phyloP scores from a whole-genome alignment of 2,888 invertebrate species.

The Tetramorium bicarinatum region DNA sequence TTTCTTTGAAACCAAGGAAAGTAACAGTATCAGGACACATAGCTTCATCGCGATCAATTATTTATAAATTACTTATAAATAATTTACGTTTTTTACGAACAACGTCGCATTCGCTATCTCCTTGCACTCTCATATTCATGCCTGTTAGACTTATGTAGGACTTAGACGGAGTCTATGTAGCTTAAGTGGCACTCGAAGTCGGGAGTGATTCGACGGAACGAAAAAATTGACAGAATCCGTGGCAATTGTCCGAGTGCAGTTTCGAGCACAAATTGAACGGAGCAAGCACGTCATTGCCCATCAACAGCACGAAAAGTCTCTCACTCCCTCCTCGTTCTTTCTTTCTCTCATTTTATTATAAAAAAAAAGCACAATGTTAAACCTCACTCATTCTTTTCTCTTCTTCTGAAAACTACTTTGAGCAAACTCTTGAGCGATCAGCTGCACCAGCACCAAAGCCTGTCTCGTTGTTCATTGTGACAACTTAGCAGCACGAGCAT shows the following conservation, averaged over 20 bases:
- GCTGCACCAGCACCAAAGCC: constrained; percentile 58
- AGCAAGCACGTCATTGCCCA: constrained; percentile 49
- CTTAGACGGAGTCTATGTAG: constrained; percentile 78
- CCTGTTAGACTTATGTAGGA: constrained; percentile 78
- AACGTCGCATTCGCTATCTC: constrained; percentile 62
- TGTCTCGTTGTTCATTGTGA: constrained; percentile 53
- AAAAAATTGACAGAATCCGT: constrained; percentile 47
- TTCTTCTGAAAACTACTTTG: constrained; percentile 7
- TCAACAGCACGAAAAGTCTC: constrained; percentile 48
- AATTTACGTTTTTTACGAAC: constrained; percentile 48
- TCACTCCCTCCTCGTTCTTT: constrained; percentile 61
- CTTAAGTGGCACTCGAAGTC: constrained; percentile 73
- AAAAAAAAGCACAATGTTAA: constrained; percentile 29
- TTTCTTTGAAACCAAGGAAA: background rate
- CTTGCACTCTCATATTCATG: constrained; percentile 76
- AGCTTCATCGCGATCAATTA: background rate
- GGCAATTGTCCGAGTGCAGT: constrained; percentile 27
- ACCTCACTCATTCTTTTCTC: background rate
- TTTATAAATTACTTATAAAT: background rate
- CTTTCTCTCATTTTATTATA: constrained; percentile 61
- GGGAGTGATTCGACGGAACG: constrained; percentile 56
- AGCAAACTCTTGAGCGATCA: constrained; percentile 38
- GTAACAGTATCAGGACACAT: background rate
- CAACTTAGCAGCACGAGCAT: constrained; percentile 58
- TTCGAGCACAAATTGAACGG: constrained; percentile 50